Evolutionary conservation across 1,140 invertebrate species (phyloP), one percentile per base, ranked within the genome.

Genomic region (Sinonovacula constricta): DNA sequence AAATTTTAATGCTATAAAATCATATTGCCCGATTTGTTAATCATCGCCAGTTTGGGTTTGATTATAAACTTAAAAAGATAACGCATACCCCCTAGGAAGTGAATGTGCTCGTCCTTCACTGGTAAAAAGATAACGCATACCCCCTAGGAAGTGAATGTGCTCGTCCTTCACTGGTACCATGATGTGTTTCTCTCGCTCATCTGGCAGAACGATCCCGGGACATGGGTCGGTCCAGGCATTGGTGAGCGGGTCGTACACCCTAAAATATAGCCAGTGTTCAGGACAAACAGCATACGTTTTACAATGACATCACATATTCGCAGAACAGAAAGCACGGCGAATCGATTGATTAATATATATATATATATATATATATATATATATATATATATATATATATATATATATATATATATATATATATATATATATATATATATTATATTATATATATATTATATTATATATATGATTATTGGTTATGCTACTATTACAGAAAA

Each of bases 121-220:
- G 81, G 49, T n/a, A n/a, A n/a, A n/a, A n/a, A n/a, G n/a, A n/a
- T n/a, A n/a, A n/a, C n/a, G n/a, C n/a, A n/a, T n/a, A 85, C 83
- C 83, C 45, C 62, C 79, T 12, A 83, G 30, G 2, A 85, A 15
- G 31, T 74, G 80, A 26, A 85, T 85, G 31, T 72, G 49, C 14
- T 76, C 53, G 22, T 49, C 49, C 28, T 72, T 81, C 1, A 80
- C 62, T 4, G 81, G 49, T 4, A 83, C 69, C 83, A 85, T 85
- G 7, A 70, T 65, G 53, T 85, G 83, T 62, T 82, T 85, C 12
- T 83, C 81, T 26, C 81, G 49, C 10, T 85, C 83, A 10, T 81
- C 62, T 15, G 83, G 83, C 54, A 85, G 33, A 39, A 66, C 24
- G n/a, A 24, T 24, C 24, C 39, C 14, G n/a, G 72, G 72, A 34